phyloP scores from a whole-genome alignment of 2,113 vertebrate genomes.

The Micronisus gabar region DNA sequence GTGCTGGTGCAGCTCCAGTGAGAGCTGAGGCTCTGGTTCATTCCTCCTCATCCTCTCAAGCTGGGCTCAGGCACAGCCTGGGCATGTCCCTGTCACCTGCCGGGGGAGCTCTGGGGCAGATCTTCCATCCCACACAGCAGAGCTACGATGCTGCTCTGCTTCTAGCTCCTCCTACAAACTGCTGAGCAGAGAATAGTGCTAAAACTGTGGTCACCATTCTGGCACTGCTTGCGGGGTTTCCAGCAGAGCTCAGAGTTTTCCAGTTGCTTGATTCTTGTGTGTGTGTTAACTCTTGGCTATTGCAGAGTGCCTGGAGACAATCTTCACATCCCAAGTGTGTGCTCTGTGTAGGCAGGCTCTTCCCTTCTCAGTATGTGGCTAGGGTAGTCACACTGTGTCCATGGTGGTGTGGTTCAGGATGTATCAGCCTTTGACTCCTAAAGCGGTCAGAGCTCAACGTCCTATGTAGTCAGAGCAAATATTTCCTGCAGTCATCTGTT shows the following conservation, averaged over 20 bases:
- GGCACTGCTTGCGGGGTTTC: not conserved
- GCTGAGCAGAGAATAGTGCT: not conserved
- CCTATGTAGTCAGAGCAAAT: not conserved
- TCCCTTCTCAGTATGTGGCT: not conserved
- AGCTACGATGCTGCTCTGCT: not conserved
- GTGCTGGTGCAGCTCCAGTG: not conserved
- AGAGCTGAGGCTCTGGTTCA: not conserved
- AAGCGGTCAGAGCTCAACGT: rapidly evolving
- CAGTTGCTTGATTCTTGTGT: not conserved
- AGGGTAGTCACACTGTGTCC: rapidly evolving
- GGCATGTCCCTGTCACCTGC: not conserved
- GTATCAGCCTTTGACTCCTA: not conserved
- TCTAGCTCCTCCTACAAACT: not conserved
- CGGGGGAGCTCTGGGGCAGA: not conserved
- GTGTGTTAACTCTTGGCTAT: not conserved
- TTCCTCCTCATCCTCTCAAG: not conserved
- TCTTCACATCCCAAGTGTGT: not conserved
- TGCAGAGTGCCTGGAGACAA: not conserved
- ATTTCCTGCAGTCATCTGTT: not conserved
- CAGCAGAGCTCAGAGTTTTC: not conserved
- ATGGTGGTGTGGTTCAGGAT: not conserved
- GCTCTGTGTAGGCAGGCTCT: not conserved
- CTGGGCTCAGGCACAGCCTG: not conserved
- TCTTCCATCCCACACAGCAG: not conserved
- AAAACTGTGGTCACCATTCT: not conserved